phyloP scores from a whole-genome alignment of 2,797 vertebrate genomes.

The Gymnocypris eckloni region DNA sequence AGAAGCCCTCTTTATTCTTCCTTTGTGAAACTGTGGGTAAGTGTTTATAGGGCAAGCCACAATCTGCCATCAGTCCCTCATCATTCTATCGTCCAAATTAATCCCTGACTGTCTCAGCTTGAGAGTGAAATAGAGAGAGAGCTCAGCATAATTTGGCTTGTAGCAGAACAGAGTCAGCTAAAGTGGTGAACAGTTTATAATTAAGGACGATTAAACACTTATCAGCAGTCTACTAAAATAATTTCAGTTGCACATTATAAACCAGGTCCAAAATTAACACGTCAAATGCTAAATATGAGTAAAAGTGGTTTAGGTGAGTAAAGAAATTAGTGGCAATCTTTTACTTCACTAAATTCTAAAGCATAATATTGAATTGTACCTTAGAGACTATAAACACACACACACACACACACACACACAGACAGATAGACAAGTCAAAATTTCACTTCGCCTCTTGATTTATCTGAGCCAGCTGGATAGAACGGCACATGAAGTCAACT shows the following conservation, averaged over 20 bases:
- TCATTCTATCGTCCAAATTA: not conserved
- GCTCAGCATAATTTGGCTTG: not conserved
- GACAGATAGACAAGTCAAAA: not conserved
- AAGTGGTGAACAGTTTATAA: not conserved
- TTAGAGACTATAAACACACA: not conserved
- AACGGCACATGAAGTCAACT: constrained; percentile 12
- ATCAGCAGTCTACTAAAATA: not conserved
- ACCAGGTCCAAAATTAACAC: not conserved
- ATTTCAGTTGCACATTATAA: not conserved
- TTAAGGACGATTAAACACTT: not conserved
- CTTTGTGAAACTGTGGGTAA: not conserved
- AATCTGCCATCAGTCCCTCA: constrained; percentile 15
- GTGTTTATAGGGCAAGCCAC: constrained; percentile 28
- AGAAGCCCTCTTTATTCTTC: constrained; percentile 2
- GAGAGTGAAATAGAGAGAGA: not conserved
- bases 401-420: too few relatives aligned
- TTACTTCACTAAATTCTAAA: not conserved
- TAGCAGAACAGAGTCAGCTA: not conserved
- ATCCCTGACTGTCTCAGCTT: not conserved
- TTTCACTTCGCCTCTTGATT: not conserved
- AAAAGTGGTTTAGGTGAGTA: not conserved
- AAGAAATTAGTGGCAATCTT: not conserved
- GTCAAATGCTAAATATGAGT: not conserved
- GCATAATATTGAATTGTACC: not conserved
- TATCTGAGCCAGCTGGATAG: constrained; percentile 6